phyloP scores from a whole-genome alignment of 30 jellyfish, hydroid and myxozoan genomes.

The Phacellophora camtschatica region DNA sequence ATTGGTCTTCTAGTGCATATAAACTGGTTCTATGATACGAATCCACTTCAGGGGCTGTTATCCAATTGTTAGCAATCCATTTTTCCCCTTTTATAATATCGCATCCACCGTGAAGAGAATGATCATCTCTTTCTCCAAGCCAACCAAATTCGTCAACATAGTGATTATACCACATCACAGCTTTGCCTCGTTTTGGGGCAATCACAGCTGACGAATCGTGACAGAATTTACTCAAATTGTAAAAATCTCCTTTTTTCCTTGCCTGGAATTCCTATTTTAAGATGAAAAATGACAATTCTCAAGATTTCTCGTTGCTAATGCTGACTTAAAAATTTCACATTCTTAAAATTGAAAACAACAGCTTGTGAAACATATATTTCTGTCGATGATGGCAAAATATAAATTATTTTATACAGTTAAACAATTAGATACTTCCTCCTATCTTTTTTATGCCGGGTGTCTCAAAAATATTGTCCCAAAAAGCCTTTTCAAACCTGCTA shows the following conservation, averaged over 20 bases:
- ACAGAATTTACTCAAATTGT: slow-evolving; percentile 92
- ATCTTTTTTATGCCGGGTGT: no score
- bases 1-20: slow-evolving; percentile 67
- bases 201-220: slow-evolving; percentile 83
- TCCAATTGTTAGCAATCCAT: slow-evolving; percentile 97
- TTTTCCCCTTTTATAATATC: slow-evolving; percentile 88
- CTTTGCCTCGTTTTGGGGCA: slow-evolving; percentile 94
- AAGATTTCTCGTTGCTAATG: not conserved
- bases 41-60: slow-evolving; percentile 91
- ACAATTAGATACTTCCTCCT: no score
- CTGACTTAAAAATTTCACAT: not conserved
- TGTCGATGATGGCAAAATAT: not conserved
- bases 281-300: not conserved
- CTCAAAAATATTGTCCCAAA: no score
- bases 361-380: no score
- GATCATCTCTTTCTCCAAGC: slow-evolving; percentile 89
- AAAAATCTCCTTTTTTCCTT: slow-evolving; percentile 79
- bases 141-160: slow-evolving; percentile 85
- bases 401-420: no score
- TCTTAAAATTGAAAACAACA: no score
- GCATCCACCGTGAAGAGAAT: slow-evolving; percentile 96
- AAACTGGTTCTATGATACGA: slow-evolving; percentile 90
- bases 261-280: slow-evolving; percentile 70
- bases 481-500: no score
- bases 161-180: slow-evolving; percentile 99